phyloP scores from a whole-genome alignment of 2,797 vertebrate genomes.

The Sebastes kiyomatsui region DNA sequence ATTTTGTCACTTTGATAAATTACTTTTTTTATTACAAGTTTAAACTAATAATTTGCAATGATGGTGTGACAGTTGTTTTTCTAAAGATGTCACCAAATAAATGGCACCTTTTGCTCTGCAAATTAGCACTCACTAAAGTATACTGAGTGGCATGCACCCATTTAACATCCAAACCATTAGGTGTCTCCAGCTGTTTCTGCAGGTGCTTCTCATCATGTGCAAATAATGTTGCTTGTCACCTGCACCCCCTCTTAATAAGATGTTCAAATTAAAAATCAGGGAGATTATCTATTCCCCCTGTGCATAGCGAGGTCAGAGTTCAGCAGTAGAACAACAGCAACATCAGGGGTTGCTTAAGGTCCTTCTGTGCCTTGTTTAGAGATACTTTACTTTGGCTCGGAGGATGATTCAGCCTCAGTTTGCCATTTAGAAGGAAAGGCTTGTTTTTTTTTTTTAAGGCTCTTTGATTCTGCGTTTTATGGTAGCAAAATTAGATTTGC shows the following conservation, averaged over 20 bases:
- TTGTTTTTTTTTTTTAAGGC: not conserved
- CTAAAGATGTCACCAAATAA: not conserved
- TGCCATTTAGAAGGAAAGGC: not conserved
- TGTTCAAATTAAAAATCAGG: not conserved
- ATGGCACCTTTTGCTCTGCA: not conserved
- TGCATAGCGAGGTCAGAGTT: slow-evolving; percentile 6
- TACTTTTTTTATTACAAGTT: not conserved
- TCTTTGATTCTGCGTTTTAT: slow-evolving; percentile 17
- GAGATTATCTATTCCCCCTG: not conserved
- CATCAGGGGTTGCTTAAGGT: not conserved
- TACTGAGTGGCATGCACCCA: not conserved
- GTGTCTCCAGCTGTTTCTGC: slow-evolving; percentile 60
- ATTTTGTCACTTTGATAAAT: not conserved
- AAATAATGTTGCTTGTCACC: slow-evolving; percentile 19
- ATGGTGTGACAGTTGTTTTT: not conserved
- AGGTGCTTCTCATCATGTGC: slow-evolving; percentile 49
- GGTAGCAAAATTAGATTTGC: slow-evolving; percentile 30
- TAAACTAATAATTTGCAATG: not conserved
- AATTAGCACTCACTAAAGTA: slow-evolving; percentile 1
- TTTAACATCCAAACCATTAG: slow-evolving; percentile 42
- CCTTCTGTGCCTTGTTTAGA: not conserved
- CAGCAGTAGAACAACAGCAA: not conserved
- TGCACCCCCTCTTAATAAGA: not conserved
- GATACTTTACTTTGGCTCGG: not conserved
- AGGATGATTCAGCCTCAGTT: slow-evolving; percentile 6